These are phyloP conservation scores for Harpagifer antarcticus DNA, from an alignment of 2,797 vertebrate genomes.

Conservation along the genomic window DNA sequence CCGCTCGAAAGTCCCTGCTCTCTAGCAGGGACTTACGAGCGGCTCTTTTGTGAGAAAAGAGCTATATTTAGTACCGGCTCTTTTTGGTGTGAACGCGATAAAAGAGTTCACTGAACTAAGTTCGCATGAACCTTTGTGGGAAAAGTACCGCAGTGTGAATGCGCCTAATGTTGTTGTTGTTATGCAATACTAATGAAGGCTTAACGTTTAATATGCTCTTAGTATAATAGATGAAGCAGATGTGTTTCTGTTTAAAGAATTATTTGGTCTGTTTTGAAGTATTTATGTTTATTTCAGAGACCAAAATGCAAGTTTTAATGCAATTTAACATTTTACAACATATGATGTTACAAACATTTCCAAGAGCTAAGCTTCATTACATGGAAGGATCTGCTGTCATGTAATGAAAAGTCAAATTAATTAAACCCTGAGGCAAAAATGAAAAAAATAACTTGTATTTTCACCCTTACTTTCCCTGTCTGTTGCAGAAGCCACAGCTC, in stretches of 20 bases:
- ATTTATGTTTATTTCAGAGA: neutral
- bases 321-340: neutral
- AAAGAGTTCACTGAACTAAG: too few species aligned
- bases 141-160: too few species aligned
- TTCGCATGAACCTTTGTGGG: too few species aligned
- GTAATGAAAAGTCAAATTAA: neutral
- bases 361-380: neutral
- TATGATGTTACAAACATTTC: neutral
- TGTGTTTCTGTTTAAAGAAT: conserved; percentile 2
- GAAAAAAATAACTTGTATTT: neutral
- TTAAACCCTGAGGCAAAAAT: neutral
- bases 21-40: too few species aligned
- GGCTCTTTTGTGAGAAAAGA: too few species aligned
- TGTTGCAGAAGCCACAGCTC: conserved; percentile 94
- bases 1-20: too few species aligned
- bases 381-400: neutral
- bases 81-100: too few species aligned
- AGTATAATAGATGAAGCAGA: conserved; percentile 4
- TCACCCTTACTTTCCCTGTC: conserved; percentile 4
- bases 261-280: neutral
- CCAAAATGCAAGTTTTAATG: neutral
- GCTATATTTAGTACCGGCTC: too few species aligned
- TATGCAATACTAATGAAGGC: neutral
- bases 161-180: too few species aligned
- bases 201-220: neutral